phyloP scores from a whole-genome alignment of 92 coral and sea anemone genomes.

The Metridium senile region DNA sequence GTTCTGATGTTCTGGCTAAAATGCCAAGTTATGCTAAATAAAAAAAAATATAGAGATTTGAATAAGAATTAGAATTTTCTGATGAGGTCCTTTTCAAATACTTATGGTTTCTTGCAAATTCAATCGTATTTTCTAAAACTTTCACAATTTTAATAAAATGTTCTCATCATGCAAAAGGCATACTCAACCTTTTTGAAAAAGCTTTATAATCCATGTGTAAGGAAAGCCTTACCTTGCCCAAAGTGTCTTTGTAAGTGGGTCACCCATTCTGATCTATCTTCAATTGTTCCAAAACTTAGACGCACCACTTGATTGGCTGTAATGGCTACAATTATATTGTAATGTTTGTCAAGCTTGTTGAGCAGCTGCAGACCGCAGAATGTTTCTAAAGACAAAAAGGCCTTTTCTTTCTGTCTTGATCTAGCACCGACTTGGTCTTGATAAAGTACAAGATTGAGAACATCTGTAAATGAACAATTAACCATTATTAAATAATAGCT shows the following conservation, averaged over 20 bases:
- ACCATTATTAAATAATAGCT: too few relatives aligned
- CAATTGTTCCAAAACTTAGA: constrained; percentile 85
- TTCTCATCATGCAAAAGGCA: too few relatives aligned
- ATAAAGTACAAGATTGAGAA: constrained; percentile 78
- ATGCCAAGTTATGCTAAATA: too few relatives aligned
- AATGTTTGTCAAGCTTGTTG: constrained; percentile 84
- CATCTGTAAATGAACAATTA: constrained; percentile 54
- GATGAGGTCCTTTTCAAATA: too few relatives aligned
- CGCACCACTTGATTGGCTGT: constrained; percentile 82
- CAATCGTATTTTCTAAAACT: too few relatives aligned
- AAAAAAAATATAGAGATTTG: too few relatives aligned
- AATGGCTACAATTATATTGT: constrained; percentile 69
- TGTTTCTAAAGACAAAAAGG: constrained; percentile 76
- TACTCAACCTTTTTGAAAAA: too few relatives aligned
- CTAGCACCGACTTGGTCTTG: constrained; percentile 81
- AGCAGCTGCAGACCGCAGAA: constrained; percentile 88
- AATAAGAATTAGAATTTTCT: too few relatives aligned
- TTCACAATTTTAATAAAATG: too few relatives aligned
- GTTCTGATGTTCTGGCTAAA: too few relatives aligned
- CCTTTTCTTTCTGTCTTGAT: constrained; percentile 86
- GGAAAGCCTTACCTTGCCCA: constrained; percentile 93
- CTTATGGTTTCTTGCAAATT: too few relatives aligned
- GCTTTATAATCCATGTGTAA: too few relatives aligned
- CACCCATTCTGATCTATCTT: constrained; percentile 84
- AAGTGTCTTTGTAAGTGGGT: constrained; percentile 77